Evolutionary conservation across 2,113 vertebrate genomes (phyloP), one percentile per base, ranked within the genome.

Genomic region (Cebidichthys violaceus): DNA sequence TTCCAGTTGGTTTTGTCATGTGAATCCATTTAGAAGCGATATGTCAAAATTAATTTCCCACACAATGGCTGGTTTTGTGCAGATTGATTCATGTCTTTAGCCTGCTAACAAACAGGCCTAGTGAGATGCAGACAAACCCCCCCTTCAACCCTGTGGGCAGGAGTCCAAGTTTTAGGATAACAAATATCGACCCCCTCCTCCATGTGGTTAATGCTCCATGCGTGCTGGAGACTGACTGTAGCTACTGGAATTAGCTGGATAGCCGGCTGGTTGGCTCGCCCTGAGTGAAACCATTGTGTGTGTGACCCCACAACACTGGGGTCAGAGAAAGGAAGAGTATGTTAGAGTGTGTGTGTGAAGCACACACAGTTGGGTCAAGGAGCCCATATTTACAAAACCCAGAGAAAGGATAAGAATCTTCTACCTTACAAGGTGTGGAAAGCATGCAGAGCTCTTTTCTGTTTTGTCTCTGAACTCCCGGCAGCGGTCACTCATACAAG

Each of bases 381-480:
- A 86, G 57, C 60, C 55, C 57, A 54, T 89, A 87, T 90, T 87
- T 88, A 89, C 79, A 87, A 84, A 87, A 81, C 54, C 64, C 17
- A 50, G 62, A 81, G 22, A 75, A 79, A 88, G 72, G 69, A 80
- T 78, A 65, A 88, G 81, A 66, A 82, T 64, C 24, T 33, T 83
- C 81, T 87, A 33, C 92, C 89, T 61, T 93, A 91, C 80, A 93
- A 84, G 90, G 90, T 69, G 74, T 43, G 27, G 45, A 57, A 39
- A 74, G 71, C 62, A 47, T n/a, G 75, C 70, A 20, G 43, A 70
- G 61, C 76, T 65, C 24, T 54, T 68, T 41, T 79, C 37, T 85
- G 35, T 50, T 73, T 54, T 24, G 43, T 52, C 22, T 74, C 47
- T 27, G 35, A 75, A 37, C 75, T 72, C 29, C n/a, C 65, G 79